Percentiles rank a stretch among this genome's conserved stretches.
Evolutionary conservation across 35 echinoderm and acorn worm species (phyloP).

Genomic region (Stichopus chloronotus): DNA sequence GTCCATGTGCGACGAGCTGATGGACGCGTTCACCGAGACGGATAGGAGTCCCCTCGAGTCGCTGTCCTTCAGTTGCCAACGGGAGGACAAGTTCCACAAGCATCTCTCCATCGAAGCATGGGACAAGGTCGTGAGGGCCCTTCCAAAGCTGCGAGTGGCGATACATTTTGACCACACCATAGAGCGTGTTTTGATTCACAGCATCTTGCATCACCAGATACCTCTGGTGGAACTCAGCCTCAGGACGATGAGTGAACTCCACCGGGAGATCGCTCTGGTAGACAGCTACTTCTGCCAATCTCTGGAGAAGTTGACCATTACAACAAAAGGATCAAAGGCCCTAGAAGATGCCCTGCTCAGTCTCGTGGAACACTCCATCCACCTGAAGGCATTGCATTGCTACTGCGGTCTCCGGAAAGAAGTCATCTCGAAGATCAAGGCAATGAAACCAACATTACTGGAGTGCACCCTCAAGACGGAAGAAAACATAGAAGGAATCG

Average conservation of each 20-base stretch:
- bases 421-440: constrained; percentile 64
- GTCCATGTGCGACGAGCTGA: constrained; percentile 78
- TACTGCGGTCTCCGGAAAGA: constrained; percentile 78
- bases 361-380: constrained; percentile 60
- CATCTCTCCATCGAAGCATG: constrained; percentile 67
- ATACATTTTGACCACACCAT: constrained; percentile 92
- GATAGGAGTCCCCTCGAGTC: constrained; percentile 64
- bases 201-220: constrained; percentile 85
- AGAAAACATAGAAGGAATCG: constrained; percentile 48
- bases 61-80: constrained; percentile 76
- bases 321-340: constrained; percentile 71
- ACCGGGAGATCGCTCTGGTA: constrained; percentile 71
- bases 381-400: constrained; percentile 80
- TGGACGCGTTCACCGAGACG: constrained; percentile 63
- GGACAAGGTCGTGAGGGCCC: constrained; percentile 62
- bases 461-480: constrained; percentile 80
- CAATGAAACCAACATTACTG: constrained; percentile 61
- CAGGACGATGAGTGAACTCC: constrained; percentile 79
- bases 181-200: constrained; percentile 75
- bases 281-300: constrained; percentile 73
- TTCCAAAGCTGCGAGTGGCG: constrained; percentile 69
- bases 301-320: constrained; percentile 79
- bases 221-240: constrained; percentile 76
- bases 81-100: constrained; percentile 94
- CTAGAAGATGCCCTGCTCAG: constrained; percentile 73